Evolutionary conservation across 2,113 vertebrate species (phyloP), one percentile per base, ranked within the genome.

Genomic region (Oreocharis arfaki): DNA sequence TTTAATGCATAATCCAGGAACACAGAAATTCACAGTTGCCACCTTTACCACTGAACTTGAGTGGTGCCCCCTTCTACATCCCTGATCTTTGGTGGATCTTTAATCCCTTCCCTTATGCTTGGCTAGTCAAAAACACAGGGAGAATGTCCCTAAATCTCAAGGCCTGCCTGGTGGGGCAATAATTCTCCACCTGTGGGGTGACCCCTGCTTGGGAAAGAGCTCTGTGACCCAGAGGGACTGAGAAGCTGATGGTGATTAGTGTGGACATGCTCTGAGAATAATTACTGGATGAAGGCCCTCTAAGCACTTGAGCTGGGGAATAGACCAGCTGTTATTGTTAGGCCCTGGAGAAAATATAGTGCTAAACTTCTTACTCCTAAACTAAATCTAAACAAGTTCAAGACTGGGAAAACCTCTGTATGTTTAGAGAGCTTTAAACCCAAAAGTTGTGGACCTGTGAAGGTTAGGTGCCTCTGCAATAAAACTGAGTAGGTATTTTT

Each of bases 141-240:
- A 82, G 32, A 79, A 15, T 1, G 0, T 30, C 53, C 23, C 30
- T 64, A 80, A 68, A 56, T 42, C 32, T 16, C 23, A 37, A 35
- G 84, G 37, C 49, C 39, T 69, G 53, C 11, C 16, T 23, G 24
- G 19, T 3, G 7, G 26, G 15, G 19, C 37, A 85, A n/a, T 1
- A 9, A 13, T 42, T 60, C 44, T 83, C 30, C 50, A 55, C 2
- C 8, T 39, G 21, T 0, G 0, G 15, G 33, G 41, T 68, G 18
- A 80, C 49, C 5, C 10, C 32, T 52, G 24, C 61, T 60, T 7
- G 1, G 47, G 32, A 64, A 67, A 27, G 44, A 33, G 44, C 41
- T 69, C 14, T 14, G 16, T 49, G 28, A 41, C 28, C 37, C 0
- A 1, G 19, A 49, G 60, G 23, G 64, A 21, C 67, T 37, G 28